A percentile compares a stretch with the other conserved stretches of the same genome.
Evolutionary conservation across 2,797 vertebrate genomes (phyloP).

Genomic region (Scarus forsteni): DNA sequence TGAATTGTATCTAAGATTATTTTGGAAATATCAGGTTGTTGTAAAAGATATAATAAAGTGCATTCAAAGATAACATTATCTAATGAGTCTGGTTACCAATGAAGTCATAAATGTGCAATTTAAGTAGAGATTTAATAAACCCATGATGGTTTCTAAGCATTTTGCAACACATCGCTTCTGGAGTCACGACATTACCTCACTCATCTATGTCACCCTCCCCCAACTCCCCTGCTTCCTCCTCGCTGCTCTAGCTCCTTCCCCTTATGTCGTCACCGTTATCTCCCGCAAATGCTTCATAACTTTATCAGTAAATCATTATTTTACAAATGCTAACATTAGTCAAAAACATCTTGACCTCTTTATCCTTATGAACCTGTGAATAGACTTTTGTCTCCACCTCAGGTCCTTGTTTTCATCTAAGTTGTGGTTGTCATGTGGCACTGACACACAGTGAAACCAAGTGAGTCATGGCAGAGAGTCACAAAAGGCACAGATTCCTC

Average conservation of each 20-base stretch:
- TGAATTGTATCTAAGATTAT: no score
- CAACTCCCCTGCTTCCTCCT: slow-evolving; percentile 17
- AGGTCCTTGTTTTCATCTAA: slow-evolving; percentile 31
- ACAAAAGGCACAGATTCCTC: slow-evolving; percentile 28
- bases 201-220: slow-evolving; percentile 38
- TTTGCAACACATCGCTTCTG: slow-evolving; percentile 25
- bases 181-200: slow-evolving; percentile 58
- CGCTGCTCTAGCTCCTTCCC: slow-evolving; percentile 1
- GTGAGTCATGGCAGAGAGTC: slow-evolving; percentile 49
- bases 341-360: neutral
- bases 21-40: no score
- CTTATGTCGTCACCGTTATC: slow-evolving; percentile 13
- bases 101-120: neutral
- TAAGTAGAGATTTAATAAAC: slow-evolving; percentile 2
- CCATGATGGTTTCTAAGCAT: slow-evolving; percentile 17
- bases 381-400: neutral
- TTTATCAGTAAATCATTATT: neutral
- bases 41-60: no score
- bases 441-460: slow-evolving; percentile 46
- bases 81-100: no score
- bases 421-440: slow-evolving; percentile 24
- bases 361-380: slow-evolving; percentile 9
- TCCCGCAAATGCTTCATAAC: neutral
- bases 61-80: no score
- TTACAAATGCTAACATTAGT: slow-evolving; percentile 1